Percentiles rank a stretch among this genome's conserved stretches.
phyloP scores from a whole-genome alignment of 2,797 vertebrate species.

The Bradypus variegatus region DNA sequence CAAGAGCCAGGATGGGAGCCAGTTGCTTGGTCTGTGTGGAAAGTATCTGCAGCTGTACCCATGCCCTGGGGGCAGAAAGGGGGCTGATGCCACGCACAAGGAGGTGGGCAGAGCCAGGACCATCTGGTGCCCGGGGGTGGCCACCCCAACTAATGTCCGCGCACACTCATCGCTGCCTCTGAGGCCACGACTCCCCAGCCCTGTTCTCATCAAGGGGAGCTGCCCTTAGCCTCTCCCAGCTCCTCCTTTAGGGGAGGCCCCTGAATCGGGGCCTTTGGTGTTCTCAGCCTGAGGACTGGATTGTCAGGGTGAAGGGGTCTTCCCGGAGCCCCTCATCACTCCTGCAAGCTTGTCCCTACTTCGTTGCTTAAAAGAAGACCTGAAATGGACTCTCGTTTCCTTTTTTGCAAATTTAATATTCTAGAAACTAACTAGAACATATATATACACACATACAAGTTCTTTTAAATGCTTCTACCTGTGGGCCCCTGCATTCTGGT shows the following conservation, averaged over 20 bases:
- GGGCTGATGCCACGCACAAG: neutral
- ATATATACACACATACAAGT: neutral
- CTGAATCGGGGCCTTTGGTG: neutral
- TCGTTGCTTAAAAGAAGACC: neutral
- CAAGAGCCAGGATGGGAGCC: neutral
- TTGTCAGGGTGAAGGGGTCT: neutral
- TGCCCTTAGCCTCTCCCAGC: neutral
- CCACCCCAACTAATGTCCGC: neutral
- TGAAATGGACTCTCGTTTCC: neutral
- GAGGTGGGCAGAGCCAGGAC: neutral
- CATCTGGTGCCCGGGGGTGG: neutral
- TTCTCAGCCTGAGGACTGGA: neutral
- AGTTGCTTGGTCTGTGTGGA: too few species aligned
- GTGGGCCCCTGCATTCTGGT: accelerated
- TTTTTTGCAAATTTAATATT: neutral
- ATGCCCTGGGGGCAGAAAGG: accelerated
- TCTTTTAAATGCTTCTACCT: neutral
- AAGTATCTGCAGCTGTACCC: neutral
- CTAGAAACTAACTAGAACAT: neutral
- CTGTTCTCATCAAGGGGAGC: neutral
- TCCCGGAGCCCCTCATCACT: neutral
- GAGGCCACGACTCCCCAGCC: neutral
- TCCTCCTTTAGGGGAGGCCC: neutral
- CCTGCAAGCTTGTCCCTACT: too few species aligned
- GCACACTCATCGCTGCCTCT: accelerated